Evolutionary conservation across 1,140 invertebrate genomes (phyloP).

Genomic region (Drosophila mayri): DNA sequence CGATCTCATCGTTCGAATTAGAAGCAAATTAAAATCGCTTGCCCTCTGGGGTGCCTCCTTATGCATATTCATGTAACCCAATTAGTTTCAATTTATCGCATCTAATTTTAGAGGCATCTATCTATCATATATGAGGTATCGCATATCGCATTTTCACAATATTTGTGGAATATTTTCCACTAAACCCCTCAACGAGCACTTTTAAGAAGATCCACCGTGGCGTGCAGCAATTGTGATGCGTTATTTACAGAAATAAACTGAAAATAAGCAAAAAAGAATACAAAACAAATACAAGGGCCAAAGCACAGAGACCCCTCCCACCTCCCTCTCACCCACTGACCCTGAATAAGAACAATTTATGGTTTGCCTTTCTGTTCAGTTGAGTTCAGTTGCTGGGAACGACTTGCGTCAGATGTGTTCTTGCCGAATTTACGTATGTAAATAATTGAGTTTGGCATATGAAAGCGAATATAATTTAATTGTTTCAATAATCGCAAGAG

Average conservation of each 20-base stretch:
- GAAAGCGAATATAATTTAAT: slow-evolving; percentile 67
- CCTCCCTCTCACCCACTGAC: slow-evolving; percentile 37
- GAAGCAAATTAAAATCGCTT: slow-evolving; percentile 8
- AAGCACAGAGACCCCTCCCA: slow-evolving; percentile 5
- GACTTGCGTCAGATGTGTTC: slow-evolving; percentile 70
- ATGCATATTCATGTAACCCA: slow-evolving; percentile 34
- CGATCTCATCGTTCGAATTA: background rate
- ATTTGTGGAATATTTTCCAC: slow-evolving; percentile 19
- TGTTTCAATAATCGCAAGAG: slow-evolving; percentile 54
- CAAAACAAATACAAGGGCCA: slow-evolving; percentile 40
- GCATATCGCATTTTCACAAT: slow-evolving; percentile 45
- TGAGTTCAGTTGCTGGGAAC: slow-evolving; percentile 39
- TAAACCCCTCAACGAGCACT: slow-evolving; percentile 34
- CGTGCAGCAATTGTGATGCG: slow-evolving; percentile 29
- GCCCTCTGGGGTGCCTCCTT: slow-evolving; percentile 2
- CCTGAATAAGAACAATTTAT: slow-evolving; percentile 49
- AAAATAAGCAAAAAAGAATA: slow-evolving; percentile 33
- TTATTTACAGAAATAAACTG: slow-evolving; percentile 46
- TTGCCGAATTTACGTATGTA: slow-evolving; percentile 56
- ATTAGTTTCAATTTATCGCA: slow-evolving; percentile 38
- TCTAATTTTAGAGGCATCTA: slow-evolving; percentile 38
- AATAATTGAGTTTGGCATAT: slow-evolving; percentile 58
- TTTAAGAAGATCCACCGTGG: slow-evolving; percentile 15
- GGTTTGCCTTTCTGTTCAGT: slow-evolving; percentile 14
- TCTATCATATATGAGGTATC: slow-evolving; percentile 34